A percentile compares a stretch with the other conserved stretches of the same genome.
Evolutionary conservation across 2,797 vertebrate genomes (phyloP).

Genomic region (Neopelma chrysocephalum): DNA sequence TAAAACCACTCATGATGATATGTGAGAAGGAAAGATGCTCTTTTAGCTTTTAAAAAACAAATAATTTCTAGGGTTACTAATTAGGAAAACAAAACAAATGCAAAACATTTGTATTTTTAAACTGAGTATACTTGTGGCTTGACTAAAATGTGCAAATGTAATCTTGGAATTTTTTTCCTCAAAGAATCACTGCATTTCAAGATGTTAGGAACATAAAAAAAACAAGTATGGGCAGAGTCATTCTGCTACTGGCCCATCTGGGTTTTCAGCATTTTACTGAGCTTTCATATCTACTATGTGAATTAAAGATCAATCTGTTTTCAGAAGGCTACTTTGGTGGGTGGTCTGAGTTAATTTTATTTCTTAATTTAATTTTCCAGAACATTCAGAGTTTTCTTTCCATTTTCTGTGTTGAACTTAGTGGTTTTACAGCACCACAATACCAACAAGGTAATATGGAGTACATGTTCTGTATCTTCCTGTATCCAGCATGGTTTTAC

Average conservation of each 20-base stretch:
- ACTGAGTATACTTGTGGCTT: background rate
- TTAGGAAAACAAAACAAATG: slow-evolving; percentile 4
- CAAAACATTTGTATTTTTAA: slow-evolving; percentile 4
- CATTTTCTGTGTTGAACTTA: slow-evolving; percentile 13
- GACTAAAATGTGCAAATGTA: background rate
- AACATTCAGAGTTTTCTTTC: slow-evolving; percentile 40
- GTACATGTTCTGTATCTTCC: slow-evolving; percentile 51
- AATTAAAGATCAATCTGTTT: slow-evolving; percentile 57
- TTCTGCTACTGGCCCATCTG: background rate
- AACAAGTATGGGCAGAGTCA: background rate
- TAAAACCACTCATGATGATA: slow-evolving; percentile 1
- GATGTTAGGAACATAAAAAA: background rate
- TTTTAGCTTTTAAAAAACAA: slow-evolving; percentile 21
- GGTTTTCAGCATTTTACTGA: slow-evolving; percentile 16
- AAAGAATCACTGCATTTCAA: background rate
- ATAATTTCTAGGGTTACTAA: background rate
- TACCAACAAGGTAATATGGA: background rate
- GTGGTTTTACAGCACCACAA: slow-evolving; percentile 17
- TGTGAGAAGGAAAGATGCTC: background rate
- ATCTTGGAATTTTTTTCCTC: background rate
- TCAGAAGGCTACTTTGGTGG: slow-evolving; percentile 54
- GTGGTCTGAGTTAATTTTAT: slow-evolving; percentile 58
- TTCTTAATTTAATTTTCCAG: slow-evolving; percentile 65
- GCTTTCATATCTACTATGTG: background rate
- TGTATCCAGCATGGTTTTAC: slow-evolving; percentile 3